A percentile compares a stretch with the other conserved stretches of the same genome.
Conservation (phyloP, 2,888 invertebrate species). For the Habroteleia sp. region DNA sequence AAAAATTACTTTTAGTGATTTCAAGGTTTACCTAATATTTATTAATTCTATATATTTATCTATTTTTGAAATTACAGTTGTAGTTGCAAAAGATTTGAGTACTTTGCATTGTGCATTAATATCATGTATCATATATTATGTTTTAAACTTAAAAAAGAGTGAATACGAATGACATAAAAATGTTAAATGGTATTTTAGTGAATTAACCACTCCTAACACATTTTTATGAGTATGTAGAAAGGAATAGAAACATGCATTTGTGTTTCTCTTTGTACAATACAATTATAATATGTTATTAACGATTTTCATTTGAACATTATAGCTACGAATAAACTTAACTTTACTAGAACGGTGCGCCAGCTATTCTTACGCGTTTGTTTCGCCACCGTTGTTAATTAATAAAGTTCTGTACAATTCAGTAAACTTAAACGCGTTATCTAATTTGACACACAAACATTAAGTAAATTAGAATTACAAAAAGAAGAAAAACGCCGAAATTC, state of each 20-base stretch:
- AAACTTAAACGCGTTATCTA: constrained; percentile 16
- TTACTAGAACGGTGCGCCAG: not conserved
- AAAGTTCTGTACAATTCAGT: constrained; percentile 14
- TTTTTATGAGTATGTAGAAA: constrained; percentile 5
- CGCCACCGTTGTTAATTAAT: constrained; percentile 20
- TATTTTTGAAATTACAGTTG: too few species aligned
- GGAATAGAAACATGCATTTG: constrained; percentile 9
- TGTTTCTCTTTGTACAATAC: constrained; percentile 18
- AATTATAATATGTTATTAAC: constrained; percentile 31
- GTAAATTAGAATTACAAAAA: constrained; percentile 12
- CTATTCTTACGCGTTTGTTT: constrained; percentile 17
- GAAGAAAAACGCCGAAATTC: not conserved
- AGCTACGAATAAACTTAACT: constrained; percentile 22
- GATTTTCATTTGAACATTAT: constrained; percentile 15
- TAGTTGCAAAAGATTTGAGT: too few species aligned
- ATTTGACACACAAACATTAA: constrained; percentile 27
- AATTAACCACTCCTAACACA: constrained; percentile 6
- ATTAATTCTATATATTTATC: too few species aligned
- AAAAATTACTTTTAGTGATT: too few species aligned
- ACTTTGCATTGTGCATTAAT: too few species aligned
- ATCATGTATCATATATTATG: too few species aligned
- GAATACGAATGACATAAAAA: not conserved
- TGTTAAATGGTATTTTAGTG: constrained; percentile 9
- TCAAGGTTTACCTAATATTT: too few species aligned
- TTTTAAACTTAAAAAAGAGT: too few species aligned